These are phyloP conservation scores for Oscheius sp. DNA, from an alignment of 2,888 invertebrate species.

Conservation along the genomic window DNA sequence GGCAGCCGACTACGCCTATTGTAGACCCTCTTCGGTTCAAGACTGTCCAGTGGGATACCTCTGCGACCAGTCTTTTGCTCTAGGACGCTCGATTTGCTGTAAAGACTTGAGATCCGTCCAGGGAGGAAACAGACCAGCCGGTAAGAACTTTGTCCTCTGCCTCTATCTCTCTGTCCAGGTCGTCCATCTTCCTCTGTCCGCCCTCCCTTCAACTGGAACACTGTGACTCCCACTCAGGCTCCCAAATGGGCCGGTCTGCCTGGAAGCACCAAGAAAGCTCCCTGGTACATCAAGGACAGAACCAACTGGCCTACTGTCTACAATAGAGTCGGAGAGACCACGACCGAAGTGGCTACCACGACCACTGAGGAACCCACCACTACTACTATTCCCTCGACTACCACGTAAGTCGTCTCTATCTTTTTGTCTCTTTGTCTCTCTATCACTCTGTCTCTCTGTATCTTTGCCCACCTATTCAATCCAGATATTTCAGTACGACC, in stretches of 20 bases:
- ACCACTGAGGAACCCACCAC: constrained; percentile 42
- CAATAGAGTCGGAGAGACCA: constrained; percentile 53
- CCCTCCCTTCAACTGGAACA: constrained; percentile 64
- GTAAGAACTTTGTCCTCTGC: neutral
- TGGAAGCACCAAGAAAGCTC: constrained; percentile 58
- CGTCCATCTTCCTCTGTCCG: constrained; percentile 50
- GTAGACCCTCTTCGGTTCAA: constrained; percentile 64
- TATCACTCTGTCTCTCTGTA: too few species aligned
- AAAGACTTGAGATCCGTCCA: constrained; percentile 45
- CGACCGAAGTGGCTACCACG: constrained; percentile 37
- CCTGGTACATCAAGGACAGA: constrained; percentile 70
- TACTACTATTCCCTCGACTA: constrained; percentile 44
- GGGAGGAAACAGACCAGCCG: constrained; percentile 10
- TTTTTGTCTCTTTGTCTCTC: neutral
- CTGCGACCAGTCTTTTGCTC: constrained; percentile 67
- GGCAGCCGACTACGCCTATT: constrained; percentile 67
- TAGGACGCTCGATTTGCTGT: constrained; percentile 70
- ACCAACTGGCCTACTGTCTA: constrained; percentile 60
- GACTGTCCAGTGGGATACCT: constrained; percentile 70
- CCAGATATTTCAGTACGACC: constrained; percentile 36
- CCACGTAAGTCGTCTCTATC: constrained; percentile 39
- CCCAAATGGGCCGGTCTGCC: constrained; percentile 44
- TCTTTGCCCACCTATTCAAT: neutral
- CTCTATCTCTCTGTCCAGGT: constrained; percentile 1
- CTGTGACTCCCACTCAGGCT: constrained; percentile 63